Evolutionary conservation across 2,113 vertebrate species (phyloP), one percentile per base, ranked within the genome.

Genomic region (Apodemus speciosus): DNA sequence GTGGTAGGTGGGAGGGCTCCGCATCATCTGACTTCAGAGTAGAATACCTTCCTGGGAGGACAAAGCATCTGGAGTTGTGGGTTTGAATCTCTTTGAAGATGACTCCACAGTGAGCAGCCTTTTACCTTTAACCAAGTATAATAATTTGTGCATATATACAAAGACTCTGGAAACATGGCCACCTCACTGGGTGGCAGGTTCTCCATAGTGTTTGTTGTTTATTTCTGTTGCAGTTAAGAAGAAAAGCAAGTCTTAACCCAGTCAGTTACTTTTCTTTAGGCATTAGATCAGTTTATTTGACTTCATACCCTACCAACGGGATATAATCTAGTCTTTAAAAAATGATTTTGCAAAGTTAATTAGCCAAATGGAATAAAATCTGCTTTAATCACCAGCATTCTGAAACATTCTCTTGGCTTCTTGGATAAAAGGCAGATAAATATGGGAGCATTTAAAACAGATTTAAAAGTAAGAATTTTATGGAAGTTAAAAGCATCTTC

Each of bases 301-400:
- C 88, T 96, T 93, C 85, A 68, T 0, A 5, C 64, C 38, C 81
- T 23, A 56, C 88, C 71, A 86, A 2, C 87, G 46, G 79, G 18
- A 90, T 27, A 90, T 8, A 81, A 13, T 10, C 68, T 75, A 51
- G 25, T 30, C 23, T 66, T 89, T 88, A 66, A 93, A 89, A 91
- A 92, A 90, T 10, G 64, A 60, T 51, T 89, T 93, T 89, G 83
- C 27, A 76, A 71, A 95, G 62, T 91, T 92, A 73, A 96, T 91
- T 79, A 85, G 49, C 51, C 20, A 91, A 71, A 30, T 73, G 40
- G 40, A 68, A 53, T 76, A 89, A 80, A 91, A 40, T 43, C 18
- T 84, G 18, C 43, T 27, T 89, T 72, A 88, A 66, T 85, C 83
- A 84, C 11, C 62, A 81, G 69, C 21, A 83, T 35, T 68, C 38